Base-by-base conservation (phyloP, 1,140 invertebrate species). In the Drosophila miranda region DNA sequence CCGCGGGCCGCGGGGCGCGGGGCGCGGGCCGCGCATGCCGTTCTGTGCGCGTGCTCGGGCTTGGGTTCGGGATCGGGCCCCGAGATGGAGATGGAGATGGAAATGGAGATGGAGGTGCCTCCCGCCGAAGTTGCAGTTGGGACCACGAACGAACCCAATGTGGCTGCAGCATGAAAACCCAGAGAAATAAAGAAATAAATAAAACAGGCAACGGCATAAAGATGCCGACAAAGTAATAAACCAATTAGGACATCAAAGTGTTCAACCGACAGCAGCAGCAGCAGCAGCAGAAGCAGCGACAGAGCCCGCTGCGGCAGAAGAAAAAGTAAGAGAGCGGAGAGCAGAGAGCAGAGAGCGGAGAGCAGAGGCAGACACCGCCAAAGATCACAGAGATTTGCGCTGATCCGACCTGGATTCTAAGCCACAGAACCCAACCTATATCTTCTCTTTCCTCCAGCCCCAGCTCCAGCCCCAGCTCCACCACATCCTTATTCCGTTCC, bases 141-240 rank as follows among this genome's bases (percentile, higher is more conserved):
- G 34, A 13, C 34, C 34, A 38, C 34, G 34, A 38, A 38, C 34
- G 34, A 13, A 3, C 34, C 34, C 34, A 38, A 13, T 38, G 34
- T 66, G 61, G 72, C 75, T 61, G 67, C 69, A 55, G 82, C 75
- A 76, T 78, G 77, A 70, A 87, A 78, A 70, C 62, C 64, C 78
- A 78, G 76, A 81, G 81, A 87, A 86, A 86, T 86, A 78, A 86
- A 86, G 81, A 86, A 86, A 87, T 86, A 86, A 86, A 87, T 86
- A 86, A 86, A 87, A 64, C 82, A 68, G 78, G 78, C 81, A 86
- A 87, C 73, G 84, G 74, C 82, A 86, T 80, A 73, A 77, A 86
- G 82, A 86, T 87, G 82, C 82, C 82, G 82, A 86, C 82, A 86
- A 86, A 86, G 82, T 86, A 86, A 86, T 86, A 86, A 86, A 86